These are phyloP conservation scores for Hyperoplus immaculatus DNA, from an alignment of 2,797 vertebrate genomes.

Conservation along the genomic window DNA sequence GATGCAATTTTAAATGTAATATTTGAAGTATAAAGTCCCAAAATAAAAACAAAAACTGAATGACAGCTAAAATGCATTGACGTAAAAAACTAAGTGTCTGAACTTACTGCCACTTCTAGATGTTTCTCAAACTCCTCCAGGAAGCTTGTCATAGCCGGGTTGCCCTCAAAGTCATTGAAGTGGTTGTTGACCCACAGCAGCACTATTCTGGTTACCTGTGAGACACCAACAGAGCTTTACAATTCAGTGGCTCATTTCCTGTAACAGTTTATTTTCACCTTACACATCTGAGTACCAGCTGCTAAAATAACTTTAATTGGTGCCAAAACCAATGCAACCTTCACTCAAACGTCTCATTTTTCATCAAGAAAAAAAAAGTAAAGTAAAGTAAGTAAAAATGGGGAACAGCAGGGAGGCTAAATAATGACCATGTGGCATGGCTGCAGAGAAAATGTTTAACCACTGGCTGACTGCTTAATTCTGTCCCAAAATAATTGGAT, in stretches of 20 bases:
- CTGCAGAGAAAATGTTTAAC: conserved; percentile 18
- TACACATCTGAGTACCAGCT: not conserved
- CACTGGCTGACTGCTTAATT: conserved; percentile 17
- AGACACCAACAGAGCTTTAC: conserved; percentile 31
- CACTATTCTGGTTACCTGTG: conserved; percentile 95
- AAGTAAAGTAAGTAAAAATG: not conserved
- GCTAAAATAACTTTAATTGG: not conserved
- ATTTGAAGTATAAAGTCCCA: not conserved
- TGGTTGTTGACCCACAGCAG: conserved; percentile 99
- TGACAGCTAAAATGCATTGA: not conserved
- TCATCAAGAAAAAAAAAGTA: too few relatives aligned
- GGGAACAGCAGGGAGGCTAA: conserved; percentile 20
- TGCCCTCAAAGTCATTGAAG: conserved; percentile 98
- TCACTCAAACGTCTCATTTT: not conserved
- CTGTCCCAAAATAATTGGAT: conserved; percentile 11
- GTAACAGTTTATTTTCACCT: not conserved
- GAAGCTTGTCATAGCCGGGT: conserved; percentile 95
- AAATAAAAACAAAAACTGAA: not conserved
- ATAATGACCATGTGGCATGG: conserved; percentile 17
- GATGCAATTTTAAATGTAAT: not conserved
- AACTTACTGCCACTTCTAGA: conserved; percentile 91
- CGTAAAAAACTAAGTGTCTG: not conserved
- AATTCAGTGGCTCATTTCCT: not conserved
- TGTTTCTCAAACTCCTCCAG: conserved; percentile 96
- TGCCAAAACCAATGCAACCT: not conserved